Percentiles rank a stretch among this genome's conserved stretches.
These are phyloP conservation scores for Zapus hudsonius DNA, from an alignment of 2,113 vertebrate species.

Conservation along the genomic window DNA sequence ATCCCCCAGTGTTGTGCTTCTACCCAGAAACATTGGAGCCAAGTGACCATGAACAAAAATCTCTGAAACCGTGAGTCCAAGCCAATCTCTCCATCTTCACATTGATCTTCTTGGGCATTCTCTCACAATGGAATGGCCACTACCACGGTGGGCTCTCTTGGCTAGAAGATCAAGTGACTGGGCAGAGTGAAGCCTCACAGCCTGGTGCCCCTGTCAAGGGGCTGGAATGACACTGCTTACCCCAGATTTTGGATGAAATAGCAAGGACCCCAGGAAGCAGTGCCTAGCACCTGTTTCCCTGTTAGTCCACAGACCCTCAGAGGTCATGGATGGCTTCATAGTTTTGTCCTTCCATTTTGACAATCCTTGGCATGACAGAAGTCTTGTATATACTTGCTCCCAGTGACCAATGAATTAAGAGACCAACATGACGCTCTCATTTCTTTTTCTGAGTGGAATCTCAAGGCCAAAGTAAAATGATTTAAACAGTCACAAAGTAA, in stretches of 20 bases:
- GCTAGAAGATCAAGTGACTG: not conserved
- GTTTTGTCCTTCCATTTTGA: not conserved
- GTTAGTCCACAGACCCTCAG: no score
- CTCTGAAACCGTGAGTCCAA: not conserved
- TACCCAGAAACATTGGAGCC: not conserved
- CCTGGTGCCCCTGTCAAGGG: rapidly evolving
- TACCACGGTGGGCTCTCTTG: not conserved
- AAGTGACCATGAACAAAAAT: not conserved
- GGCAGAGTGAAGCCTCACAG: not conserved
- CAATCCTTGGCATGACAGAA: not conserved
- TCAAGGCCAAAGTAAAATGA: not conserved
- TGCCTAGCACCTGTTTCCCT: no score
- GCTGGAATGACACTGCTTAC: not conserved
- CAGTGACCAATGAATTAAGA: not conserved
- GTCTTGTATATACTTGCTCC: not conserved
- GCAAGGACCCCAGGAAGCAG: not conserved
- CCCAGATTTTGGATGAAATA: not conserved
- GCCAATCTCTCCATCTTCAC: not conserved
- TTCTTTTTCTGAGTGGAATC: not conserved
- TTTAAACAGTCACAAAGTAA: not conserved
- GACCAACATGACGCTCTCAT: not conserved
- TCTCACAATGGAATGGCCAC: not conserved
- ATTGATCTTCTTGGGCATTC: not conserved
- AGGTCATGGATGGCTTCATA: rapidly evolving
- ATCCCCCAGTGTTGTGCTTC: not conserved